Base-by-base conservation (phyloP, 2,888 invertebrate genomes). In the Metalampra italica region DNA sequence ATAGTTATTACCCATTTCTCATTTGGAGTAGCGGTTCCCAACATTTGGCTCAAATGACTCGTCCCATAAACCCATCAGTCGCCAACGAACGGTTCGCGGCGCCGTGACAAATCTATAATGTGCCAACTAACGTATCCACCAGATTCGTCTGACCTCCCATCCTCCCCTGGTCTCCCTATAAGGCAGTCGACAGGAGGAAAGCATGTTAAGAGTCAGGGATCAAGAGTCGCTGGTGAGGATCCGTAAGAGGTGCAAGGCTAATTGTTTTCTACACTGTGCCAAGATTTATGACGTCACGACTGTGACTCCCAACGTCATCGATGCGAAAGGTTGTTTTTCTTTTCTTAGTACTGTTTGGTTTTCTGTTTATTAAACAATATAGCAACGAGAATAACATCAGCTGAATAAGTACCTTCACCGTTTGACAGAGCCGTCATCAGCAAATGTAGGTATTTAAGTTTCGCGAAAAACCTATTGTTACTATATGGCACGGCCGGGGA, bases 31-130 rank as follows among this genome's bases (percentile, higher is more conserved):
- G 38, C 29, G 45, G 47, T 55, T 54, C 52, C 40, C 50, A 52
- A 49, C 53, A 48, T 44, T 53, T 40, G 50, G 46, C 36, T 45
- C 52, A 40, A 45, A 48, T 45, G n/a, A n/a, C n/a, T n/a, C n/a
- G 44, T 49, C 49, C 46, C 46, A 32, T 62, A 59, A 62, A 62
- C 57, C 62, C 64, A 69, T 64, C 69, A 73, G 60, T 63, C 65
- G 60, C 65, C 22, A 22, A 5, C 2, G 58, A 71, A 69, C 66
- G 67, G 68, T 68, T 62, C 68, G 54, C 64, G 68, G 54, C 60
- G 56, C 74, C 78, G 72, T 78, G 77, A 77, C 79, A 76, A 81
- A 81, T 80, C 71, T 70, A 63, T 80, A 79, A 81, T 78, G 68
- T 70, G 66, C 67, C 70, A 64, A 71, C 68, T 65, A 59, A 56